A percentile compares a stretch with the other conserved stretches of the same genome.
These are phyloP conservation scores for Trichonephila clavipes DNA, from an alignment of 1,140 invertebrate genomes.

Conservation along the genomic window DNA sequence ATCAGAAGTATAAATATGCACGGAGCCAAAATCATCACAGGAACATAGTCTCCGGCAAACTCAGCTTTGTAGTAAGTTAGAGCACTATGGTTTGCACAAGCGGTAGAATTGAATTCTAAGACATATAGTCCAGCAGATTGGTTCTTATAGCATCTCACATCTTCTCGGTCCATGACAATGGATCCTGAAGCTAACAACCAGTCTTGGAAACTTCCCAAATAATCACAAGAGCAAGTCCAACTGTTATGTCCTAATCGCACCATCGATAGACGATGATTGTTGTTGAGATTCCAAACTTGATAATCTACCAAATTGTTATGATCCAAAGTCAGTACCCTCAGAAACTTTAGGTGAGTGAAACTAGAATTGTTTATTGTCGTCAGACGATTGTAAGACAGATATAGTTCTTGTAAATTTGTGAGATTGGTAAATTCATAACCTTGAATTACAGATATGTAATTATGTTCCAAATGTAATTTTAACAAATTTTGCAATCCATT, in stretches of 20 bases:
- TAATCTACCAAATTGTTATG: conserved; percentile 92
- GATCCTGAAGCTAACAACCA: conserved; percentile 84
- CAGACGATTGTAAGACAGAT: conserved; percentile 93
- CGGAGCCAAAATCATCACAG: conserved; percentile 82
- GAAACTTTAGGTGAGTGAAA: conserved; percentile 87
- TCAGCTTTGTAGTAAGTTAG: conserved; percentile 75
- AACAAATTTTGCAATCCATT: conserved; percentile 91
- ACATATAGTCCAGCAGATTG: conserved; percentile 84
- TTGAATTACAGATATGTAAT: conserved; percentile 88
- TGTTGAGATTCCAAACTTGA: conserved; percentile 90
- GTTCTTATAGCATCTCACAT: conserved; percentile 80
- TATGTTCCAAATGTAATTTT: conserved; percentile 92
- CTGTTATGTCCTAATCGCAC: conserved; percentile 89
- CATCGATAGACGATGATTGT: conserved; percentile 86
- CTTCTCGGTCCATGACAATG: conserved; percentile 58
- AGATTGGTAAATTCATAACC: conserved; percentile 95
- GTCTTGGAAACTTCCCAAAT: conserved; percentile 90
- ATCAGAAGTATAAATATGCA: conserved; percentile 77
- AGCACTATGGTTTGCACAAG: conserved; percentile 84
- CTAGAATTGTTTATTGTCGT: conserved; percentile 90
- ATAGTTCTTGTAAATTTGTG: conserved; percentile 89
- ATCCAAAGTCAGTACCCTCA: conserved; percentile 90
- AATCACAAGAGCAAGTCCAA: conserved; percentile 95
- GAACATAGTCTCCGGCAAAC: conserved; percentile 84
- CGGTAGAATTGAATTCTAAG: conserved; percentile 74